Conservation (phyloP, 1,140 invertebrate genomes). For the Nasonia longicornis region DNA sequence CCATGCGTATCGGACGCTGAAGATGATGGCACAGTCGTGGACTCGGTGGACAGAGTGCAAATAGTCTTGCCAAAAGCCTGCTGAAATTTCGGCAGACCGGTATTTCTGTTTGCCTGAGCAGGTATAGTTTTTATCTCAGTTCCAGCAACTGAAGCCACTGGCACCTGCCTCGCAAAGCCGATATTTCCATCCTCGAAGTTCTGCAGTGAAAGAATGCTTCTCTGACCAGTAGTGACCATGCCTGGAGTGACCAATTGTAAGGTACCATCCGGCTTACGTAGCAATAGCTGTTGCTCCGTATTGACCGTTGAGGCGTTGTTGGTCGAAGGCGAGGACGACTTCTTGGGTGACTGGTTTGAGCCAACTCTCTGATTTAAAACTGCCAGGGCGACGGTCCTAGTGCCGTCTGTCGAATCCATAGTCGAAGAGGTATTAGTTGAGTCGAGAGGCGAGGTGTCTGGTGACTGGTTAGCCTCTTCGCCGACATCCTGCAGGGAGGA, state of each 20-base stretch:
- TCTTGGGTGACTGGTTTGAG: constrained; percentile 61
- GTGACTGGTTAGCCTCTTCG: constrained; percentile 64
- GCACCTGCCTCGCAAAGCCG: constrained; percentile 54
- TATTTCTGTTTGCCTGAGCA: constrained; percentile 64
- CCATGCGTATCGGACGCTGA: constrained; percentile 53
- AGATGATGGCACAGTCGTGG: constrained; percentile 53
- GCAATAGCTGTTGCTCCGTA: constrained; percentile 51
- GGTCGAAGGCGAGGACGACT: constrained; percentile 58
- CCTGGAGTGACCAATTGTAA: constrained; percentile 58
- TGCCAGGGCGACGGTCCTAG: constrained; percentile 48
- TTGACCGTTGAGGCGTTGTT: not conserved
- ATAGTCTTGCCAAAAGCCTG: constrained; percentile 81
- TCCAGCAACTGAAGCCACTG: constrained; percentile 44
- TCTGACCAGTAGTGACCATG: constrained; percentile 51
- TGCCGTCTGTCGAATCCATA: constrained; percentile 55
- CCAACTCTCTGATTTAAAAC: constrained; percentile 51
- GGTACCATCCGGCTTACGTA: constrained; percentile 62
- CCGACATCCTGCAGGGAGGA: constrained; percentile 62
- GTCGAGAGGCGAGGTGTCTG: constrained; percentile 59
- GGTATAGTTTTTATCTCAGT: constrained; percentile 27
- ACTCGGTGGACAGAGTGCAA: constrained; percentile 61
- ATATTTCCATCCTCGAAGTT: constrained; percentile 59
- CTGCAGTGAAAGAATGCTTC: constrained; percentile 59
- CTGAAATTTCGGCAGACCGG: constrained; percentile 80
- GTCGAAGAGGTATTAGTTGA: constrained; percentile 59